A percentile compares a stretch with the other conserved stretches of the same genome.
phyloP scores from a whole-genome alignment of 2,888 invertebrate species.

The Drosophila parthenogenetica region DNA sequence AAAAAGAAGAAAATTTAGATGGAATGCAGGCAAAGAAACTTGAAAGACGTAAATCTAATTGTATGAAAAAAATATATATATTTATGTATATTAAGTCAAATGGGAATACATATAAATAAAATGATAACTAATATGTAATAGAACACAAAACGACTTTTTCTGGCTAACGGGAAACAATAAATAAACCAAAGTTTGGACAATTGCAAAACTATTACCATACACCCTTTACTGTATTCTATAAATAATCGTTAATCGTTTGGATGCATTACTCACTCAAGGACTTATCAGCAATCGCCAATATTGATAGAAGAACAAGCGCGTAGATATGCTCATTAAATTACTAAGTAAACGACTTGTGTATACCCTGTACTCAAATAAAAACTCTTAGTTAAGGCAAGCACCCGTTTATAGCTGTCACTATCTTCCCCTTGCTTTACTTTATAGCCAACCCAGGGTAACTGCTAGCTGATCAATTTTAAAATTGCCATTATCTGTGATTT shows the following conservation, averaged over 20 bases:
- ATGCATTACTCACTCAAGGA: conserved; percentile 17
- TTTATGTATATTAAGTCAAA: conserved; percentile 75
- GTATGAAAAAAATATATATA: conserved; percentile 68
- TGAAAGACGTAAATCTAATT: conserved; percentile 78
- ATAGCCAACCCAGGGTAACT: too few species aligned
- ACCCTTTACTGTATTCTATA: conserved; percentile 1
- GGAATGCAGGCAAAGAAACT: conserved; percentile 74
- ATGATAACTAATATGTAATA: conserved; percentile 71
- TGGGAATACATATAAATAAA: conserved; percentile 78
- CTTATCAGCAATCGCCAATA: conserved; percentile 25
- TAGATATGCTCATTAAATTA: neutral
- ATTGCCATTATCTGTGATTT: conserved; percentile 18
- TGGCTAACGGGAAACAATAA: neutral
- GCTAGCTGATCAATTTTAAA: neutral
- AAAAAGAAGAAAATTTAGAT: conserved; percentile 7
- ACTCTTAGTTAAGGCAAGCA: neutral
- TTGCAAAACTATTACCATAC: conserved; percentile 3
- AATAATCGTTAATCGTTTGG: neutral
- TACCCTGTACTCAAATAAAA: neutral
- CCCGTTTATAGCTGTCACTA: too few species aligned
- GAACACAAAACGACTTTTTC: neutral
- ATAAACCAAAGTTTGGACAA: neutral
- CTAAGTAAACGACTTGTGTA: neutral
- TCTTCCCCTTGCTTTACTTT: too few species aligned
- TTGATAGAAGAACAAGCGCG: conserved; percentile 9